Conservation (phyloP, 2,113 vertebrate genomes). For the Eulacestoma nigropectus region DNA sequence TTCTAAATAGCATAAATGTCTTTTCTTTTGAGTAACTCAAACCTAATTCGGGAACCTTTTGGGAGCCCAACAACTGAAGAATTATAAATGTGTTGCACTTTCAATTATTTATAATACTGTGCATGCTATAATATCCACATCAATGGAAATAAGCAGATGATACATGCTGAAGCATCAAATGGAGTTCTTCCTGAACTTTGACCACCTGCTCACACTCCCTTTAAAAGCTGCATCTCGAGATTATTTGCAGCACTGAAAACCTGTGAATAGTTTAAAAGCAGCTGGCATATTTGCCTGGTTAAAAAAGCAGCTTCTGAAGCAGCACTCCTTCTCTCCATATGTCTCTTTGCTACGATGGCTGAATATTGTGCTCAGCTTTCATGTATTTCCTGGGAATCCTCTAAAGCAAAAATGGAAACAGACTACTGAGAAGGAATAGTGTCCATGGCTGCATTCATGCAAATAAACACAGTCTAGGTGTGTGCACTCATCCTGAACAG, state of each 20-base stretch:
- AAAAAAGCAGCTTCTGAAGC: neutral
- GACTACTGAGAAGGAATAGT: neutral
- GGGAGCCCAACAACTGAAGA: neutral
- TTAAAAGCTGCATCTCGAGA: neutral
- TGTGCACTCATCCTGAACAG: neutral
- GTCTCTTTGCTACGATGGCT: neutral
- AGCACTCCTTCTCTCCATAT: constrained; percentile 29
- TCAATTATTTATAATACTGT: neutral
- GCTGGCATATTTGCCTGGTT: neutral
- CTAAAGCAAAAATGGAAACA: neutral
- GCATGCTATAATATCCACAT: neutral
- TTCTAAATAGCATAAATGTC: neutral
- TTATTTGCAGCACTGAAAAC: neutral
- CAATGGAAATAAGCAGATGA: neutral
- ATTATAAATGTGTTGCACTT: neutral
- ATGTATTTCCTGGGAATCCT: constrained; percentile 29
- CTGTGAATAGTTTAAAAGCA: neutral
- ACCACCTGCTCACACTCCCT: neutral
- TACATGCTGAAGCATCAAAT: neutral
- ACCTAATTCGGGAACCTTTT: neutral
- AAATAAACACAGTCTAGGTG: neutral
- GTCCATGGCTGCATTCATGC: neutral
- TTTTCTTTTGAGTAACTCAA: neutral
- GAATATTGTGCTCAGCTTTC: neutral
- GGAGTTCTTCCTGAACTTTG: neutral